Percentiles rank a stretch among this genome's conserved stretches.
Conservation (phyloP, 2,888 invertebrate species). For the Eristalinus aeneus region DNA sequence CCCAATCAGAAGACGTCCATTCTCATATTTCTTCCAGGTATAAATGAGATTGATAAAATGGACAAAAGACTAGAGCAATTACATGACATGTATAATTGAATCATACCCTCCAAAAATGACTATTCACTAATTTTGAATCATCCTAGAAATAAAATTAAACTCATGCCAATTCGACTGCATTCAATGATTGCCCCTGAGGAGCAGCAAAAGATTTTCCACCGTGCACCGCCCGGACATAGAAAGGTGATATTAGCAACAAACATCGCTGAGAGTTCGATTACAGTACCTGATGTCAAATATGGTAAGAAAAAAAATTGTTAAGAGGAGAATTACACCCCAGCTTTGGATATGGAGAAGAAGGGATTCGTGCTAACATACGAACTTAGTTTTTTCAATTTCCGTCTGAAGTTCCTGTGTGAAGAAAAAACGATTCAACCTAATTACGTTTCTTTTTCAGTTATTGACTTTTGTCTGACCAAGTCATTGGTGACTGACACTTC, state of each 20-base stretch:
- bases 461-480: constrained; percentile 97
- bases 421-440: no score
- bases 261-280: constrained; percentile 95
- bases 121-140: background rate
- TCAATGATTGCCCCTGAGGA: constrained; percentile 90
- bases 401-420: no score
- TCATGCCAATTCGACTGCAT: constrained; percentile 82
- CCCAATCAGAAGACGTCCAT: constrained; percentile 83
- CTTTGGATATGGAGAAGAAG: no score
- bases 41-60: constrained; percentile 90
- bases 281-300: constrained; percentile 93
- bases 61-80: constrained; percentile 79
- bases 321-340: background rate
- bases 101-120: background rate
- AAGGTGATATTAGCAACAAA: constrained; percentile 95
- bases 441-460: constrained; percentile 83
- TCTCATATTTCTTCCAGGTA: constrained; percentile 94
- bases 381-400: no score
- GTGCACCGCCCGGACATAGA: constrained; percentile 80
- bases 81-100: constrained; percentile 60
- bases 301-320: constrained; percentile 64
- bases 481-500: constrained; percentile 87
- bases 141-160: constrained; percentile 71
- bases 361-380: no score
- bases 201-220: constrained; percentile 84